Evolutionary conservation across 1,140 invertebrate species (phyloP).

Genomic region (Danaus melanippus): DNA sequence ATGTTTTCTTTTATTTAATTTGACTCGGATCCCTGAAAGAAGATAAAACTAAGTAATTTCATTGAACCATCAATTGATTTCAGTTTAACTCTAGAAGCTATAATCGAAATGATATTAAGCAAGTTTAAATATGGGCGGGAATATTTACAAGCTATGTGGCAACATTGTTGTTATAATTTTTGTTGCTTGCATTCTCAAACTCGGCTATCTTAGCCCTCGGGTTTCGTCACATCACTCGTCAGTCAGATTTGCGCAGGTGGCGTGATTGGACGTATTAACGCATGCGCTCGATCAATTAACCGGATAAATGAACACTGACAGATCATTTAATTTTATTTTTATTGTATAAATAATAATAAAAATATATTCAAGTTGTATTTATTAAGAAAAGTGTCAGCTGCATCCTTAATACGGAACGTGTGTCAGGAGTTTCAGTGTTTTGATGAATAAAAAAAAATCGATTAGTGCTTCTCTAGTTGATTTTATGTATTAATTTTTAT

Average conservation of each 20-base stretch:
- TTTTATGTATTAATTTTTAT: slow-evolving; percentile 36
- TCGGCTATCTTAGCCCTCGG: slow-evolving; percentile 27
- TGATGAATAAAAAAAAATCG: slow-evolving; percentile 49
- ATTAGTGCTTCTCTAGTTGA: slow-evolving; percentile 47
- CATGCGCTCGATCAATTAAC: slow-evolving; percentile 36
- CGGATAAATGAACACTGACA: slow-evolving; percentile 45
- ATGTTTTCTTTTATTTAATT: too few species aligned
- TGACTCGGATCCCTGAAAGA: too few species aligned
- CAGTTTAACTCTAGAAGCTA: neutral
- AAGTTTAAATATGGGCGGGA: slow-evolving; percentile 6
- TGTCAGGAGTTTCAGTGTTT: slow-evolving; percentile 23
- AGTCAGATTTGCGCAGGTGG: slow-evolving; percentile 52
- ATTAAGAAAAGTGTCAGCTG: too few species aligned
- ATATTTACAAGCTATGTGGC: slow-evolving; percentile 11
- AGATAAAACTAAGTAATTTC: too few species aligned
- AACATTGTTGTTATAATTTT: slow-evolving; percentile 25
- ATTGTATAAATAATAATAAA: slow-evolving; percentile 33
- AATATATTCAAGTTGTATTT: neutral
- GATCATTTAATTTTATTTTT: slow-evolving; percentile 42
- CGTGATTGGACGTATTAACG: slow-evolving; percentile 29
- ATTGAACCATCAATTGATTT: too few species aligned
- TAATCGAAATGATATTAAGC: neutral
- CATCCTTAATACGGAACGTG: slow-evolving; percentile 8
- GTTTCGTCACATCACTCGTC: slow-evolving; percentile 30
- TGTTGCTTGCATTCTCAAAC: slow-evolving; percentile 23